A percentile compares a stretch with the other conserved stretches of the same genome.
These are phyloP conservation scores for Platanista minor DNA, from an alignment of 2,113 vertebrate species.

Conservation along the genomic window DNA sequence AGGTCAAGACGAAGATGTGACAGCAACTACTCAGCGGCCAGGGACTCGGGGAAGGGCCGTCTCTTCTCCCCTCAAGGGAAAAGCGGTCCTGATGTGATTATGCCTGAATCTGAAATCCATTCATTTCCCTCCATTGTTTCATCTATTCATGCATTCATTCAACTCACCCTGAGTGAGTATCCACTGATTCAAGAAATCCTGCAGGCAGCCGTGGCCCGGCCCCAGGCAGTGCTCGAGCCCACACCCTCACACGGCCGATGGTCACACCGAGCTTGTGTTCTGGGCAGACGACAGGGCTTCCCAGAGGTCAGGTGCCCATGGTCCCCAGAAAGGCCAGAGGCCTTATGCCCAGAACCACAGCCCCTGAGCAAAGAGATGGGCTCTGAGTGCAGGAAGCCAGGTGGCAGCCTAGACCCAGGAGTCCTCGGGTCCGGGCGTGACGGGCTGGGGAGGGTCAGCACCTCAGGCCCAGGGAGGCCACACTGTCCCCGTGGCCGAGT, in stretches of 20 bases:
- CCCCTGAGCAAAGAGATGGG: fast-evolving
- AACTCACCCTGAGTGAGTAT: fast-evolving
- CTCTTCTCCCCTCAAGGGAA: fast-evolving
- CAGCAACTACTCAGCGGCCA: fast-evolving
- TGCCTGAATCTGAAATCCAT: fast-evolving
- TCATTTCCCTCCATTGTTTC: fast-evolving
- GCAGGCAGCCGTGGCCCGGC: fast-evolving
- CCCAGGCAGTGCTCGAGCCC: fast-evolving
- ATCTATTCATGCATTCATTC: fast-evolving
- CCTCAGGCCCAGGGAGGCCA: too few relatives aligned
- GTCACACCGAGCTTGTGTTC: not conserved
- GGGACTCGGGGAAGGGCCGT: fast-evolving
- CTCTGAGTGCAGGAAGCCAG: not conserved
- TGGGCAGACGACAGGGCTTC: not conserved
- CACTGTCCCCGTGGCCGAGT: fast-evolving
- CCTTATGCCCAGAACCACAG: too few relatives aligned
- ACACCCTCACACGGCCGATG: fast-evolving
- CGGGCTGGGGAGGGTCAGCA: fast-evolving
- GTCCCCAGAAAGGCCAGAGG: not conserved
- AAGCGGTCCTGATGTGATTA: fast-evolving
- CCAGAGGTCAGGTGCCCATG: fast-evolving
- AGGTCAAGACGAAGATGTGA: fast-evolving
- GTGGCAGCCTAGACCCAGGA: not conserved
- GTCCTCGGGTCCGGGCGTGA: not conserved
- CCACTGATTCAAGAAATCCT: fast-evolving